Percentiles rank a stretch among this genome's conserved stretches.
Evolutionary conservation across 2,888 invertebrate species (phyloP).

Genomic region (Sceliomorpha sp.): DNA sequence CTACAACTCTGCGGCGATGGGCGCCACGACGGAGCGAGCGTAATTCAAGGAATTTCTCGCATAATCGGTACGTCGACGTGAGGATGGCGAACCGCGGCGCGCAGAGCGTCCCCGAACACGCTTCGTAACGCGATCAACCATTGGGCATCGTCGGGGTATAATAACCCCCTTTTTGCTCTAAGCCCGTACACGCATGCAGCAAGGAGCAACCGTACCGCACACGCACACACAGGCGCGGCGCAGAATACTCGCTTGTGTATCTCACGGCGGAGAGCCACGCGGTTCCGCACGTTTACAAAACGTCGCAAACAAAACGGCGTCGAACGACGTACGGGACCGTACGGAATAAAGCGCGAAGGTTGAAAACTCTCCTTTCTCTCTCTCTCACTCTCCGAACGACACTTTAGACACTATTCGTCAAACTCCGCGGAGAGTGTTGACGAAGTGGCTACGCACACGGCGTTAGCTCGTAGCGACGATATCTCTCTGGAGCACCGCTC

Average conservation of each 20-base stretch:
- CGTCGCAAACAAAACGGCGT: too few relatives aligned
- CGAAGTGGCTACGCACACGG: too few relatives aligned
- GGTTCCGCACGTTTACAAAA: background rate
- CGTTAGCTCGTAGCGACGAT: conserved; percentile 60
- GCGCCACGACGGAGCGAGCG: conserved; percentile 40
- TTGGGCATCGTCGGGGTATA: conserved; percentile 86
- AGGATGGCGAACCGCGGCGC: conserved; percentile 74
- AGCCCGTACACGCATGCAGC: conserved; percentile 12
- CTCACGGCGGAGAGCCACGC: background rate
- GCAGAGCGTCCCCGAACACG: conserved; percentile 86
- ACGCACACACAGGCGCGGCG: conserved; percentile 2
- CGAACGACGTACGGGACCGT: too few relatives aligned
- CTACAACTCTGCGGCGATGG: conserved; percentile 16
- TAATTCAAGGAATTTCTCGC: conserved; percentile 61
- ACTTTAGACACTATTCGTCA: too few relatives aligned
- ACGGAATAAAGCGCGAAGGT: too few relatives aligned
- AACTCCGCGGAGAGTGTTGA: too few relatives aligned
- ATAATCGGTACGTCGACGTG: conserved; percentile 30
- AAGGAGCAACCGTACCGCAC: conserved; percentile 1
- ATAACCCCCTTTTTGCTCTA: conserved; percentile 34
- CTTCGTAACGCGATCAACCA: conserved; percentile 86
- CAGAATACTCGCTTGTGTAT: background rate
- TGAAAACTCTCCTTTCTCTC: too few relatives aligned
- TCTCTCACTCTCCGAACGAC: too few relatives aligned
- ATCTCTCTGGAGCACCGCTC: conserved; percentile 72